phyloP scores from a whole-genome alignment of 2,113 vertebrate species.

The Hyperopisus bebe region DNA sequence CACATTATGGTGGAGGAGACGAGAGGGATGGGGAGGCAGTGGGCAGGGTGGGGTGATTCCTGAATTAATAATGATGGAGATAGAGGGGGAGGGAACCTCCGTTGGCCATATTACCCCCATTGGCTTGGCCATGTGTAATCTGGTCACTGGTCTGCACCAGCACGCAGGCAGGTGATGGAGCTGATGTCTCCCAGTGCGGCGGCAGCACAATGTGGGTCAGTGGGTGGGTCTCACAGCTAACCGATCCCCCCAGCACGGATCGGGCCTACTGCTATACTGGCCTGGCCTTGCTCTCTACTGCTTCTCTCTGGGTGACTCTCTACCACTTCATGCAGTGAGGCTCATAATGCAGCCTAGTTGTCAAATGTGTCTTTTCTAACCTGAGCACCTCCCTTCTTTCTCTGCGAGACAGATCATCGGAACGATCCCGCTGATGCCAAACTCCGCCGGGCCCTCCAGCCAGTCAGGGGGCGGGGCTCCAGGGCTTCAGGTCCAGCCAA shows the following conservation, averaged over 20 bases:
- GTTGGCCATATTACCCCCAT: constrained; percentile 28
- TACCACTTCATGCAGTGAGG: not conserved
- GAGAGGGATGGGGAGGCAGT: constrained; percentile 29
- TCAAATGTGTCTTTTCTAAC: not conserved
- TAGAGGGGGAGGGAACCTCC: not conserved
- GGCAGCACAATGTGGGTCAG: constrained; percentile 48
- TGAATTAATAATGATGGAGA: constrained; percentile 44
- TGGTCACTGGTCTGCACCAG: constrained; percentile 70
- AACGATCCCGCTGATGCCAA: constrained; percentile 97
- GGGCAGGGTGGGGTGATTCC: constrained; percentile 43
- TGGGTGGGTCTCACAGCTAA: not conserved
- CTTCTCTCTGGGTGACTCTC: not conserved
- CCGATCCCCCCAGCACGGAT: constrained; percentile 10
- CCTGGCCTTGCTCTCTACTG: not conserved
- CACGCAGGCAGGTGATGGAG: constrained; percentile 62
- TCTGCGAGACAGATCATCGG: constrained; percentile 86
- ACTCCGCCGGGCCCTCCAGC: constrained; percentile 78
- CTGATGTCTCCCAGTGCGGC: constrained; percentile 62
- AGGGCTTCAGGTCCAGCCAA: constrained; percentile 94
- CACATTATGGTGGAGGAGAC: constrained; percentile 56
- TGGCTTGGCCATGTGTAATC: constrained; percentile 58
- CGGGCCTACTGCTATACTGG: not conserved
- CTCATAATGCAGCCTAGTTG: not conserved
- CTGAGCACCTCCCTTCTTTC: not conserved
- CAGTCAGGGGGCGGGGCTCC: constrained; percentile 81